Percentiles rank a stretch among this genome's conserved stretches.
Evolutionary conservation across 2,113 vertebrate genomes (phyloP).

Genomic region (Ciconia maguari): DNA sequence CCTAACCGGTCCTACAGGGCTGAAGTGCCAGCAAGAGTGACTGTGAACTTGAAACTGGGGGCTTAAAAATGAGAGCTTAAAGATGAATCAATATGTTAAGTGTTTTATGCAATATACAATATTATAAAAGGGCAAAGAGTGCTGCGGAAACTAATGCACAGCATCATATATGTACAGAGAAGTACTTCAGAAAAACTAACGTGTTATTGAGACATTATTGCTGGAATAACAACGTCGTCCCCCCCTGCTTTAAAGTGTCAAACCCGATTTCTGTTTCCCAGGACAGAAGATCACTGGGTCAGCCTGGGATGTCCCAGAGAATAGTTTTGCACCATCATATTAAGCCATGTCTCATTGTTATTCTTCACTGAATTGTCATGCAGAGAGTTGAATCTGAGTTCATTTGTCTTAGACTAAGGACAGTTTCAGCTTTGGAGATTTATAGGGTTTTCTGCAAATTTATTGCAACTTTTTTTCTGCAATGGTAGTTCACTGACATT

Average conservation of each 20-base stretch:
- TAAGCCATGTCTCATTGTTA: background rate
- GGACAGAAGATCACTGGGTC: background rate
- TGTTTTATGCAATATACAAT: background rate
- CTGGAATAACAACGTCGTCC: background rate
- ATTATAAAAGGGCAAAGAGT: background rate
- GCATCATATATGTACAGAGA: background rate
- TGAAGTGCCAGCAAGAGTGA: background rate
- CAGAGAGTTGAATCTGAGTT: slow-evolving; percentile 47
- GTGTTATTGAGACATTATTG: background rate
- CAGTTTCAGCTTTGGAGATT: slow-evolving; percentile 12
- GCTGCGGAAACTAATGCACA: background rate
- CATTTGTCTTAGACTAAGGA: slow-evolving; percentile 38
- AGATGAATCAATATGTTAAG: background rate
- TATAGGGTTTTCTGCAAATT: slow-evolving; percentile 20
- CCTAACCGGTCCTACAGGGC: background rate
- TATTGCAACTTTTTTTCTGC: slow-evolving; percentile 15
- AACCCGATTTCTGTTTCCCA: background rate
- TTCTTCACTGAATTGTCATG: background rate
- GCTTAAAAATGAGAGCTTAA: background rate
- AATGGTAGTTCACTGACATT: background rate
- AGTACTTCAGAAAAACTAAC: background rate
- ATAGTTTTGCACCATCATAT: slow-evolving; percentile 27
- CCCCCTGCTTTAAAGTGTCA: background rate
- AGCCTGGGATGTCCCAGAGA: background rate
- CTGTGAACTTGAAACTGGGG: background rate